phyloP scores from a whole-genome alignment of 2,113 vertebrate genomes.

The Cromileptes altivelis region DNA sequence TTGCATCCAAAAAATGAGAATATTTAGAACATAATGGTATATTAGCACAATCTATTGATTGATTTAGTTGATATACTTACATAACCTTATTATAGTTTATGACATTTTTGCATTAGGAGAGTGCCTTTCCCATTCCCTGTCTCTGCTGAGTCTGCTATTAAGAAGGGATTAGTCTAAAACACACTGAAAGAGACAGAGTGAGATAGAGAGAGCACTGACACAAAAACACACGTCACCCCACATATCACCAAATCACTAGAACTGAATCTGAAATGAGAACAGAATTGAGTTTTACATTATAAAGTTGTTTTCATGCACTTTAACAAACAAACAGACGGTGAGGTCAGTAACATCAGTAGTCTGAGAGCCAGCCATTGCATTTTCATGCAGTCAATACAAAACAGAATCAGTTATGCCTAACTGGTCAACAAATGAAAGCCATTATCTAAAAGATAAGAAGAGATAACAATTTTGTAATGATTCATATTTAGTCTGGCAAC shows the following conservation, averaged over 20 bases:
- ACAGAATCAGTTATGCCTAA: not conserved
- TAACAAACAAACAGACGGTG: not conserved
- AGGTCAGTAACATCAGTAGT: not conserved
- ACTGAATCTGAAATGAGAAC: not conserved
- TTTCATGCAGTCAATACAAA: not conserved
- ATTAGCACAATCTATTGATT: not conserved
- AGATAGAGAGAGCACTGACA: constrained; percentile 7
- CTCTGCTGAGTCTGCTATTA: constrained; percentile 31
- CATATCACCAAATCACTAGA: not conserved
- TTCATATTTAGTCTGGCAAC: constrained; percentile 2
- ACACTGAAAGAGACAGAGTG: constrained; percentile 7
- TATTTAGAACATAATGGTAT: not conserved
- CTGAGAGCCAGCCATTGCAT: not conserved
- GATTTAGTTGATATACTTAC: not conserved
- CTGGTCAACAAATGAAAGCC: constrained; percentile 5
- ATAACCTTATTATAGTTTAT: constrained; percentile 5
- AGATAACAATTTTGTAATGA: not conserved
- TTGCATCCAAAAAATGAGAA: not conserved
- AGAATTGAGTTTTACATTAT: not conserved
- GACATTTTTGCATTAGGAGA: constrained; percentile 28
- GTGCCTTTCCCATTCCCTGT: constrained; percentile 12
- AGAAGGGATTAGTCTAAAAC: constrained; percentile 46
- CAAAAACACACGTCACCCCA: not conserved
- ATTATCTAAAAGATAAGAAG: not conserved
- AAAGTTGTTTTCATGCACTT: not conserved